Conservation (phyloP, 2,888 invertebrate species). For the Catocala sponsa region DNA sequence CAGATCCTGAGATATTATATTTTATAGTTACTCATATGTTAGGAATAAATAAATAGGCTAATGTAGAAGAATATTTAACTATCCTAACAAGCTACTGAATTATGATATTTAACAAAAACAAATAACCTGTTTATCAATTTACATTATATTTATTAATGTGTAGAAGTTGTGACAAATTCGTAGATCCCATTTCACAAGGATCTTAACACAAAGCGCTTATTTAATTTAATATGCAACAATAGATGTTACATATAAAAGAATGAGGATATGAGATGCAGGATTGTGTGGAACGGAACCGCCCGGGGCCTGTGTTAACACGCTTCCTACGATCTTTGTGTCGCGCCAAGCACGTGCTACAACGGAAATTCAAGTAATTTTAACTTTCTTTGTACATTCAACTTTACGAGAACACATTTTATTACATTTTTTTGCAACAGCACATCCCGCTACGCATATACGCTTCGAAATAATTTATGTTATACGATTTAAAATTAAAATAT, state of each 20-base stretch:
- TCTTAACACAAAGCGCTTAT: neutral
- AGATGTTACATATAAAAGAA: slow-evolving; percentile 7
- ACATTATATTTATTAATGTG: slow-evolving; percentile 3
- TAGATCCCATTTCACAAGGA: neutral
- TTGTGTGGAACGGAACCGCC: slow-evolving; percentile 20
- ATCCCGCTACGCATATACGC: neutral
- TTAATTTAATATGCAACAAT: slow-evolving; percentile 9
- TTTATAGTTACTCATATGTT: slow-evolving; percentile 10
- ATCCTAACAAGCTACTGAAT: neutral
- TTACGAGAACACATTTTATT: slow-evolving; percentile 11
- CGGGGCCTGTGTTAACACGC: slow-evolving; percentile 18
- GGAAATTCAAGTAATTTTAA: slow-evolving; percentile 28
- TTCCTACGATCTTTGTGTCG: slow-evolving; percentile 21
- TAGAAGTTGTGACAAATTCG: neutral
- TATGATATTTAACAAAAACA: neutral
- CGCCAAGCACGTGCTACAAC: slow-evolving; percentile 27
- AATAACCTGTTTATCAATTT: neutral
- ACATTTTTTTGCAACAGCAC: slow-evolving; percentile 4
- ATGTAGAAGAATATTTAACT: slow-evolving; percentile 11
- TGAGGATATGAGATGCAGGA: slow-evolving; percentile 10
- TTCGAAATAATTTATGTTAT: neutral
- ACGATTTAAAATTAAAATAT: neutral
- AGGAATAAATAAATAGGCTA: slow-evolving; percentile 13
- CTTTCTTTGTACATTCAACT: slow-evolving; percentile 17
- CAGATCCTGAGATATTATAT: slow-evolving; percentile 10